Percentiles rank a stretch among this genome's conserved stretches.
Evolutionary conservation across 2,888 invertebrate species (phyloP).

Genomic region (Diarsia dahlii): DNA sequence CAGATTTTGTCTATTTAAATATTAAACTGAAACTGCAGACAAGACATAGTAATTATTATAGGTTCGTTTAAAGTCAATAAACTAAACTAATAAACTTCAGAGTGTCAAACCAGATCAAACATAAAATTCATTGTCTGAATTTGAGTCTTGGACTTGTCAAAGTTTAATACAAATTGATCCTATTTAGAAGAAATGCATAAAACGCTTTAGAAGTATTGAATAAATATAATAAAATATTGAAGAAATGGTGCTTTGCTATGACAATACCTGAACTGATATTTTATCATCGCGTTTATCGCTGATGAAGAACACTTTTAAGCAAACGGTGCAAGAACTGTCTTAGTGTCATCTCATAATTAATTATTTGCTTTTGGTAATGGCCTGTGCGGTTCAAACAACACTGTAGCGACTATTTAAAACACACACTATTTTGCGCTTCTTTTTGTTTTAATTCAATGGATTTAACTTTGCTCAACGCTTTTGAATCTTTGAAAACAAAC

Average conservation of each 20-base stretch:
- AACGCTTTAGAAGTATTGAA: background rate
- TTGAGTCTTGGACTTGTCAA: background rate
- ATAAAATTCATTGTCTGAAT: background rate
- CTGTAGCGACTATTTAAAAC: background rate
- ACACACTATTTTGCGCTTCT: background rate
- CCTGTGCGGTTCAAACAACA: background rate
- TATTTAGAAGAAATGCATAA: background rate
- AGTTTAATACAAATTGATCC: background rate
- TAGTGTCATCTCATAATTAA: background rate
- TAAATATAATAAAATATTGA: background rate
- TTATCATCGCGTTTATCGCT: background rate
- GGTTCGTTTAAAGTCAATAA: background rate
- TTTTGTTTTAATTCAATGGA: slow-evolving; percentile 9
- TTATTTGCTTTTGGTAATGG: background rate
- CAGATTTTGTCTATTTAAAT: background rate
- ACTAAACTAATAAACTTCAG: background rate
- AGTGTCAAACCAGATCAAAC: background rate
- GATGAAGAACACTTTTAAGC: background rate
- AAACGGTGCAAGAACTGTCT: background rate
- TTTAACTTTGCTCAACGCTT: background rate
- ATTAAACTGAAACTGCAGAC: background rate
- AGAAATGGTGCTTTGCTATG: background rate
- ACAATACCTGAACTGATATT: background rate
- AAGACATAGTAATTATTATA: background rate
- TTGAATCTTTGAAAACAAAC: background rate